Conservation (phyloP, 2,888 invertebrate genomes). For the Pecten maximus region DNA sequence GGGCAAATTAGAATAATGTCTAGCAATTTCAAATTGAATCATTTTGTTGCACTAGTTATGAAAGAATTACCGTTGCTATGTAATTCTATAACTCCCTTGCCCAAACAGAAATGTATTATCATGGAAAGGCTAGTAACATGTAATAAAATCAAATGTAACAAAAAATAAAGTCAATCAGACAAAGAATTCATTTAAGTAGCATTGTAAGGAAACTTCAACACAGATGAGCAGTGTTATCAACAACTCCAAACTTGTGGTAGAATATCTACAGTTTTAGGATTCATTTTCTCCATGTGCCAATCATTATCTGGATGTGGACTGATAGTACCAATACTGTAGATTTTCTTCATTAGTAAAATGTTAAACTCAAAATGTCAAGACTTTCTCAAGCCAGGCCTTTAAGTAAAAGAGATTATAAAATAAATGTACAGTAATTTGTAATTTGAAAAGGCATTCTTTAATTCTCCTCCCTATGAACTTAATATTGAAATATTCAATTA, state of each 20-base stretch:
- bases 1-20: no score
- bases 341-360: background rate
- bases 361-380: background rate
- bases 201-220: background rate
- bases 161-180: background rate
- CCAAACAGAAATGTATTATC: background rate
- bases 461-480: no score
- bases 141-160: background rate
- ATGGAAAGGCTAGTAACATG: no score
- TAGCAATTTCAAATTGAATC: no score
- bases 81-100: background rate
- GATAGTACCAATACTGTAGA: background rate
- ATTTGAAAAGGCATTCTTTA: no score
- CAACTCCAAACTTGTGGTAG: background rate
- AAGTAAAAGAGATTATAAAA: background rate
- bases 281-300: background rate
- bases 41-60: no score
- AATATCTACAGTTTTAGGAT: background rate
- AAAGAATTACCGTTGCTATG: no score
- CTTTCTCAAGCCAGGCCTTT: slow-evolving; percentile 5
- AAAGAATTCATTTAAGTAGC: background rate
- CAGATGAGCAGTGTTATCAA: background rate
- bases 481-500: no score
- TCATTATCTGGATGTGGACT: background rate
- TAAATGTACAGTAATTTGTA: background rate